A percentile compares a stretch with the other conserved stretches of the same genome.
Conservation (phyloP, 2,888 invertebrate genomes). For the Polydrusus tereticollis region DNA sequence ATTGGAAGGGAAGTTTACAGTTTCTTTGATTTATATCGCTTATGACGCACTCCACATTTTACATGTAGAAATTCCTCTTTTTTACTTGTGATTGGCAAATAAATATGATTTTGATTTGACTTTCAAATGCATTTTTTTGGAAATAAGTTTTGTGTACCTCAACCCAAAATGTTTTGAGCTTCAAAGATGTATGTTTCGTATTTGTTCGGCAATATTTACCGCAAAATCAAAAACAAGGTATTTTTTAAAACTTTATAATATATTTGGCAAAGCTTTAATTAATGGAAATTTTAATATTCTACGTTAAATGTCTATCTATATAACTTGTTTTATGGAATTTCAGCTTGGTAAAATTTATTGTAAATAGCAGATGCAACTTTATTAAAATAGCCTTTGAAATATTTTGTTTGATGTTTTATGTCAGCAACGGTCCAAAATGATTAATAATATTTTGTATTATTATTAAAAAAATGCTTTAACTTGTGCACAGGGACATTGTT, state of each 20-base stretch:
- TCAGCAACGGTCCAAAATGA: too few relatives aligned
- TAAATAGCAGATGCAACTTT: not conserved
- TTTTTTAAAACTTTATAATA: not conserved
- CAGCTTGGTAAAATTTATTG: not conserved
- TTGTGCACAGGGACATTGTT: not conserved
- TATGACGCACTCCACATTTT: too few relatives aligned
- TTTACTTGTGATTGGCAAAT: too few relatives aligned
- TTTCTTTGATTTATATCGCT: too few relatives aligned
- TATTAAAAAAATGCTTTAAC: not conserved
- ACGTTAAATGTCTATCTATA: not conserved
- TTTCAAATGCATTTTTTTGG: too few relatives aligned
- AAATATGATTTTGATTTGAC: too few relatives aligned
- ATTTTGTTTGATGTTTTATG: not conserved
- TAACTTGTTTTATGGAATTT: not conserved
- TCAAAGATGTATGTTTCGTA: too few relatives aligned
- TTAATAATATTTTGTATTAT: not conserved
- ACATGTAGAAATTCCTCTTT: too few relatives aligned
- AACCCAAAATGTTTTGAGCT: too few relatives aligned
- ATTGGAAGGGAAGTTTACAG: too few relatives aligned
- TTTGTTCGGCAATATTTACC: too few relatives aligned
- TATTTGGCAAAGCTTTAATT: not conserved
- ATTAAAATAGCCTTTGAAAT: not conserved
- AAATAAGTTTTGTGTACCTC: too few relatives aligned
- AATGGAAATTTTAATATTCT: not conserved
- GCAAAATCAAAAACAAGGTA: not conserved